Evolutionary conservation across 2,797 vertebrate genomes (phyloP), one percentile per base, ranked within the genome.

Genomic region (Anguilla pacifica): DNA sequence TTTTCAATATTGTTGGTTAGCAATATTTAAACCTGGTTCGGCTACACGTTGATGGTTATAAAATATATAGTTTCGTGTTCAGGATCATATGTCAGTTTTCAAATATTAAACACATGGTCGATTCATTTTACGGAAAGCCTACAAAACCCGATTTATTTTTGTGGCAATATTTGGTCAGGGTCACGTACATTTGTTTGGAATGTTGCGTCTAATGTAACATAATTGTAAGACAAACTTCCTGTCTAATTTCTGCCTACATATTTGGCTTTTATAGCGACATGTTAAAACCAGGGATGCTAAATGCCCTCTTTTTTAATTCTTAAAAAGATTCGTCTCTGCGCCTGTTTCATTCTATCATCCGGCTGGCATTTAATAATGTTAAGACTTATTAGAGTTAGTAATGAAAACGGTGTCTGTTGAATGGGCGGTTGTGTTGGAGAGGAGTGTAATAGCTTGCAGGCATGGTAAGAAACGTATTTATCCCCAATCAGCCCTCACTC

Each of bases 311-410:
- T 95, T 95, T 94, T 95, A 96, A 95, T 95, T 92, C 93, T 94
- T 95, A 96, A 97, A 97, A 96, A 97, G 96, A 96, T 94, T 94
- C 95, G 95, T 96, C 93, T 94, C 94, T 95, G 95, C 91, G 92
- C 94, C 95, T 96, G 94, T 95, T 96, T 96, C 95, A 96, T 95
- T 97, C 96, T 95, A 96, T 96, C 96, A 96, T 95, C 97, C 92
- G 96, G 96, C 96, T 97, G 97, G 97, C 97, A 96, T 97, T 98
- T 97, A 97, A 98, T 98, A 98, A 98, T 94, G 97, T 97, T 98
- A 98, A 98, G 97, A 98, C 97, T 98, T 98, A 98, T 98, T 98
- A 98, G 97, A 97, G 96, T 96, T 97, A 96, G 97, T 98, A 96
- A 96, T 98, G 97, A 96, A 97, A 97, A 97, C 95, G 96, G 95